Evolutionary conservation across 2,113 vertebrate genomes (phyloP).

Genomic region (Phasianus colchicus): DNA sequence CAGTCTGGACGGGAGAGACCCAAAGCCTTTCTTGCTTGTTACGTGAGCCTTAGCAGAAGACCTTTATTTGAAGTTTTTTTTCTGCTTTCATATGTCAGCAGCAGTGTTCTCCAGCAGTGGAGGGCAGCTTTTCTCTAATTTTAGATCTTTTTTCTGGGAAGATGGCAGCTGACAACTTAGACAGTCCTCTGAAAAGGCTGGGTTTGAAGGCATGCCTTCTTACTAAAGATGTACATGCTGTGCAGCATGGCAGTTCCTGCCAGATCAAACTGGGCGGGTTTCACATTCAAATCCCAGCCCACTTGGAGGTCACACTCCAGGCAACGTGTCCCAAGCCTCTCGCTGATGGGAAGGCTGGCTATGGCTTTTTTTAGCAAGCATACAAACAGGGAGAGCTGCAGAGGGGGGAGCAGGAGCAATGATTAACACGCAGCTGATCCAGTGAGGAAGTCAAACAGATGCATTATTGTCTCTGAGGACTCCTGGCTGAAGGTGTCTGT

Average conservation of each 20-base stretch:
- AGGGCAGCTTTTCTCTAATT: slow-evolving; percentile 73
- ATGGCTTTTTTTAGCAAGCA: neutral
- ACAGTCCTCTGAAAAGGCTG: slow-evolving; percentile 67
- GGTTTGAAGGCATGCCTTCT: slow-evolving; percentile 71
- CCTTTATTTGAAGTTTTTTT: slow-evolving; percentile 55
- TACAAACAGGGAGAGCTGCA: neutral
- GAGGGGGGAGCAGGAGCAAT: neutral
- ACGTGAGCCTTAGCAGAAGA: slow-evolving; percentile 23
- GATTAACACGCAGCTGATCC: slow-evolving; percentile 11
- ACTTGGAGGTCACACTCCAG: slow-evolving; percentile 61
- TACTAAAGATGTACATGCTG: slow-evolving; percentile 53
- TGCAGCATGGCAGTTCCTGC: neutral
- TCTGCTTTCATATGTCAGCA: slow-evolving; percentile 62
- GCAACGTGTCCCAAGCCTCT: slow-evolving; percentile 39
- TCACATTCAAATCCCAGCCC: slow-evolving; percentile 58
- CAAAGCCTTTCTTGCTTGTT: slow-evolving; percentile 47
- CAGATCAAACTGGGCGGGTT: slow-evolving; percentile 54
- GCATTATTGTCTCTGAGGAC: slow-evolving; percentile 17
- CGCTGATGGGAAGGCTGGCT: neutral
- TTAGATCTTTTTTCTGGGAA: slow-evolving; percentile 69
- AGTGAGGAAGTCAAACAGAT: slow-evolving; percentile 3
- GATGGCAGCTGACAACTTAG: slow-evolving; percentile 70
- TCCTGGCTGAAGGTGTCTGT: neutral
- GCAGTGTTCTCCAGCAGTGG: slow-evolving; percentile 61
- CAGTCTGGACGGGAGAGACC: neutral